Evolutionary conservation across 2,888 invertebrate species (phyloP), one percentile per base, ranked within the genome.

Genomic region (Thalpophila matura): DNA sequence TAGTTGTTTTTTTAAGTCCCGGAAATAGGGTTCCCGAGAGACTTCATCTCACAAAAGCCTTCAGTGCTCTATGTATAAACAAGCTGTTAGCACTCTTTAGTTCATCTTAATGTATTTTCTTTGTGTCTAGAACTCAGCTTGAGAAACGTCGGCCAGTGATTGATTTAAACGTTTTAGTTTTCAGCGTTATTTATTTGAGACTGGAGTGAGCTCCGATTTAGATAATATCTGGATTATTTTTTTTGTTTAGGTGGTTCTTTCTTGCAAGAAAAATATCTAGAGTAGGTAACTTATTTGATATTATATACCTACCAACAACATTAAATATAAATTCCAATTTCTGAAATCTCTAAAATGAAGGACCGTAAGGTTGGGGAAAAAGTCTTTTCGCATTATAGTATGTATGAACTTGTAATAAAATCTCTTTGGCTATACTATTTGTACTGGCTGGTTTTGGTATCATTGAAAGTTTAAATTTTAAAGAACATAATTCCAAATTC

Each of bases 1-100:
- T n/a, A n/a, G n/a, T n/a, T n/a, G n/a, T n/a, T 47, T 33, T 72
- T 73, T 69, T 70, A 64, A 70, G 50, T 57, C 50, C 69, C 73
- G 75, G 78, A 71, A 79, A 77, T 80, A 53, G 68, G 69, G 61
- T 71, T 61, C 69, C 66, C 49, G 51, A 56, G 53, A 47, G 68
- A 77, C 67, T 71, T 78, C 67, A 55, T 67, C 65, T 55, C 38
- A 67, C 59, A 59, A 69, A 54, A 55, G 57, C 53, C 20, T 33
- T n/a, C 42, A 37, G 57, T 27, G 7, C 9, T 33, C 46, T 66
- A 46, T 31, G 37, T 40, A 54, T 64, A 65, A 40, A 57, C 42
- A 37, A 73, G 54, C 42, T 43, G n/a, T 35, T 56, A 2, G 22
- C 27, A 51, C 57, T 68, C 57, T 58, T 51, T 68, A 56, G 68